phyloP scores from a whole-genome alignment of 2,888 invertebrate genomes.

The Aporophyla lueneburgensis region DNA sequence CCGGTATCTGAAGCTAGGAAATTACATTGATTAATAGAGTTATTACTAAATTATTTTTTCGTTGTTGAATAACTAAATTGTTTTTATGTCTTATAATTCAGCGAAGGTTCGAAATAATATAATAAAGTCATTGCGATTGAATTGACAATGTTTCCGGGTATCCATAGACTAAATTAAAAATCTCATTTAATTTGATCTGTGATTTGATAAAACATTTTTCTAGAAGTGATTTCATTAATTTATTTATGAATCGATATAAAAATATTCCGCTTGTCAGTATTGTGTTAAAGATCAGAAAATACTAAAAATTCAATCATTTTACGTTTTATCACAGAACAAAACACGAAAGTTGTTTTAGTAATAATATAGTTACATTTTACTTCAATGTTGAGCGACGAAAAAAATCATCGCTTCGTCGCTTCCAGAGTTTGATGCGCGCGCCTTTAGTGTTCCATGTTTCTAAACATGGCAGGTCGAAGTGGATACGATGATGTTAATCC shows the following conservation, averaged over 20 bases:
- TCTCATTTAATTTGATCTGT: background rate
- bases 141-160: constrained; percentile 6
- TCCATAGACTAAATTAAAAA: constrained; percentile 16
- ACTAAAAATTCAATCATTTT: background rate
- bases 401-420: constrained; percentile 63
- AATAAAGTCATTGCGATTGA: background rate
- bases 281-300: background rate
- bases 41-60: background rate
- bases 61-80: background rate
- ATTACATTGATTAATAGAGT: background rate
- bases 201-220: background rate
- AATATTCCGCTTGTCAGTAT: background rate
- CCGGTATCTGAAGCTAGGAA: background rate
- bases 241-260: background rate
- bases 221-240: constrained; percentile 18
- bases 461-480: constrained; percentile 97
- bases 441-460: constrained; percentile 90
- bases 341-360: background rate
- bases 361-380: background rate
- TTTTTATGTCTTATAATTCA: background rate
- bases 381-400: constrained; percentile 57
- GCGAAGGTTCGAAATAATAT: background rate
- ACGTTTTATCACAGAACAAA: background rate
- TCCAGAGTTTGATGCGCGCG: constrained; percentile 84
- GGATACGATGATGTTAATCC: constrained; percentile 95